Evolutionary conservation across 2,797 vertebrate species (phyloP).

Genomic region (Pseudochaenichthys georgianus): DNA sequence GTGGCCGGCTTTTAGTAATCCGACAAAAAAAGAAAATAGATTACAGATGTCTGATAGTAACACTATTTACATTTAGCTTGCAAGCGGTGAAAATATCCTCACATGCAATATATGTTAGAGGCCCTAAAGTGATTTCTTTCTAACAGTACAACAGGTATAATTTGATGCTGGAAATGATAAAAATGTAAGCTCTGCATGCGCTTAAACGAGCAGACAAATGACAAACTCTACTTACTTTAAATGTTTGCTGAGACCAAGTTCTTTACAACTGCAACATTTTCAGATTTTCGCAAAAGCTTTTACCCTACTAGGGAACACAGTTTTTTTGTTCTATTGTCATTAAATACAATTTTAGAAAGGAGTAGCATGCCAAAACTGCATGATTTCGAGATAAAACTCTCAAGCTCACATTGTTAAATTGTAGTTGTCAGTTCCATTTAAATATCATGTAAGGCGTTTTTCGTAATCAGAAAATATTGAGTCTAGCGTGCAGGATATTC

Average conservation of each 20-base stretch:
- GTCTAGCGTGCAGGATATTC: constrained; percentile 16
- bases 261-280: constrained; percentile 8
- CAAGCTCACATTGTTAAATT: neutral
- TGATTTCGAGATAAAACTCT: constrained; percentile 4
- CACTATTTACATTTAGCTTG: constrained; percentile 39
- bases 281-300: constrained; percentile 1
- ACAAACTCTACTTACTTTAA: neutral
- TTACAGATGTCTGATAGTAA: constrained; percentile 65
- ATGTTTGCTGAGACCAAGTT: neutral
- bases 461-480: neutral
- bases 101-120: neutral
- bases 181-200: neutral
- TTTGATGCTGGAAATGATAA: neutral
- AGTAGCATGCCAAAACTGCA: constrained; percentile 5
- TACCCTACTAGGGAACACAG: neutral
- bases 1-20: constrained; percentile 63
- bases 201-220: neutral
- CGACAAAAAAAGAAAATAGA: constrained; percentile 46
- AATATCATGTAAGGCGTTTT: constrained; percentile 1
- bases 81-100: constrained; percentile 30
- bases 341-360: neutral
- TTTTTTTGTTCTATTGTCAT: neutral
- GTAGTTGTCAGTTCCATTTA: neutral
- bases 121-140: neutral
- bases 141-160: neutral